phyloP scores from a whole-genome alignment of 2,888 invertebrate species.

The Archips crataeganus region DNA sequence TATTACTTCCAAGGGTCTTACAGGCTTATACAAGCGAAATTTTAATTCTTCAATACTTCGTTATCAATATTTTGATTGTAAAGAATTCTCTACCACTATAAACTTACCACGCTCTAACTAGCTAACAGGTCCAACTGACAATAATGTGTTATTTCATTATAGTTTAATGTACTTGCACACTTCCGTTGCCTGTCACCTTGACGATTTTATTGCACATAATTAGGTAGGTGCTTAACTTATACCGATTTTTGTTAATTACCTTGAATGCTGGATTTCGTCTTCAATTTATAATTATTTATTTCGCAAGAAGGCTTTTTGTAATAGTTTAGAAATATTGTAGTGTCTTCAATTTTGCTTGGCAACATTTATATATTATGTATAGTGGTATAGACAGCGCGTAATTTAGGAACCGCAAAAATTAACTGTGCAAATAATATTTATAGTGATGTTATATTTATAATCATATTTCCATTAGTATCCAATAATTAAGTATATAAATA shows the following conservation, averaged over 20 bases:
- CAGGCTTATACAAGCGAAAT: too few relatives aligned
- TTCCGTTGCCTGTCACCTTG: constrained; percentile 27
- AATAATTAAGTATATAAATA: too few relatives aligned
- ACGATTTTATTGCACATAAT: constrained; percentile 23
- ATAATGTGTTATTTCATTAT: neutral
- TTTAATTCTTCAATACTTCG: too few relatives aligned
- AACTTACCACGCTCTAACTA: neutral
- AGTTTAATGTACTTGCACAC: neutral
- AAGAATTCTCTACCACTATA: neutral
- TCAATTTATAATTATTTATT: constrained; percentile 24
- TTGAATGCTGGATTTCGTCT: constrained; percentile 23
- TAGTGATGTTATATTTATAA: too few relatives aligned
- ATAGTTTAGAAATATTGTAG: neutral
- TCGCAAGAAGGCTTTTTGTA: neutral
- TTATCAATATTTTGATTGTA: neutral
- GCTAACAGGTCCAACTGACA: neutral
- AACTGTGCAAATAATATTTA: too few relatives aligned
- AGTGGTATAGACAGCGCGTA: too few relatives aligned
- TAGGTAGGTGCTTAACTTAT: constrained; percentile 22
- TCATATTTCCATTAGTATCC: too few relatives aligned
- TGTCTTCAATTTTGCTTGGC: neutral
- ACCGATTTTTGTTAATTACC: constrained; percentile 20
- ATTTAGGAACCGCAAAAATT: too few relatives aligned
- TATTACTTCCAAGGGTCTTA: neutral
- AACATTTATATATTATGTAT: too few relatives aligned